Evolutionary conservation across 2,113 vertebrate species (phyloP).

Genomic region (Formicarius rufipectus): DNA sequence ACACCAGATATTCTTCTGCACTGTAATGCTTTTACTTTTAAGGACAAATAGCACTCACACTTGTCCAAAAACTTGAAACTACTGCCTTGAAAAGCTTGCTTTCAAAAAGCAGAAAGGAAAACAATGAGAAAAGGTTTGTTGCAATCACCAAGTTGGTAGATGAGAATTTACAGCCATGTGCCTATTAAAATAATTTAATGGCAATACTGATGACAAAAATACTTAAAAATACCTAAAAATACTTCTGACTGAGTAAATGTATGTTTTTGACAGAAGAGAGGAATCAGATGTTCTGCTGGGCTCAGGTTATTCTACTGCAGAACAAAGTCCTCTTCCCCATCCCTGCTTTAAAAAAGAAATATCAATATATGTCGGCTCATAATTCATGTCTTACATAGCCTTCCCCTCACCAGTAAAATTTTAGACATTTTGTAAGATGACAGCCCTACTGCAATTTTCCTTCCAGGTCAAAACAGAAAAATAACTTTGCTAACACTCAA

Average conservation of each 20-base stretch:
- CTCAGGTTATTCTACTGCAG: background rate
- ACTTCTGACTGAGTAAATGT: background rate
- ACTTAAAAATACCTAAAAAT: background rate
- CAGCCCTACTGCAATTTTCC: background rate
- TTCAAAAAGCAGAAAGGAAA: background rate
- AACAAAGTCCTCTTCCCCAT: background rate
- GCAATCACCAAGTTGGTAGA: background rate
- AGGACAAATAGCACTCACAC: background rate
- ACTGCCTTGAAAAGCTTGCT: background rate
- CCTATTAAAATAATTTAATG: background rate
- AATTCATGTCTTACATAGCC: background rate
- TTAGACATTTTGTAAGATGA: background rate
- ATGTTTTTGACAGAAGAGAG: background rate
- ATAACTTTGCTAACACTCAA: background rate
- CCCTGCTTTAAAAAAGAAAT: background rate
- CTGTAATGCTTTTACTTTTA: background rate
- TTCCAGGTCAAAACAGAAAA: slow-evolving; percentile 5
- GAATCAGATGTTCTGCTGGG: background rate
- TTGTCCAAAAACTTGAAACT: background rate
- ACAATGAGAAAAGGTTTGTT: background rate
- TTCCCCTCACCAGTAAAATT: background rate
- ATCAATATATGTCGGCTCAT: background rate
- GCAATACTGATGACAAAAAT: background rate
- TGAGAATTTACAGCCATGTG: background rate
- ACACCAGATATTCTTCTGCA: background rate